Evolutionary conservation across 30 jellyfish, hydroid and myxozoan genomes (phyloP).

Genomic region (Calvadosia cruxmelitensis): DNA sequence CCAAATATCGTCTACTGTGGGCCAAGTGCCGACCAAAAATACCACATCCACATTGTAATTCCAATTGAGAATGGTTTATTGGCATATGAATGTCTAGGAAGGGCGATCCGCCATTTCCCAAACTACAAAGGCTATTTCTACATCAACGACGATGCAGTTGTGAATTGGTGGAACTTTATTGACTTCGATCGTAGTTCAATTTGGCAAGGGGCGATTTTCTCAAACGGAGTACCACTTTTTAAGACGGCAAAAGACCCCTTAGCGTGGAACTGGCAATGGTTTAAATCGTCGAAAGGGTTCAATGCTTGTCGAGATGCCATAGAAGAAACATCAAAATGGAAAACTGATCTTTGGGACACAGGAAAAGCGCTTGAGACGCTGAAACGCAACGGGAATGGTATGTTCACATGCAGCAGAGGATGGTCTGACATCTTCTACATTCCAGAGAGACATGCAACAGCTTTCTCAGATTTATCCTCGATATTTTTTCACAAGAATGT

Average conservation of each 20-base stretch:
- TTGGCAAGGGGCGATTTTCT: constrained; percentile 69
- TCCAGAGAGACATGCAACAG: constrained; percentile 51
- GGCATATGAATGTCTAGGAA: constrained; percentile 53
- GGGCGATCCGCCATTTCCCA: constrained; percentile 47
- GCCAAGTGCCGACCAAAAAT: constrained; percentile 21
- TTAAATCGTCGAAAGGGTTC: constrained; percentile 35
- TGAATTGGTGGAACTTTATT: constrained; percentile 73
- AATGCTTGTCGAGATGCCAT: constrained; percentile 29
- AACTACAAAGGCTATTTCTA: constrained; percentile 56
- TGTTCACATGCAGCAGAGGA: constrained; percentile 57
- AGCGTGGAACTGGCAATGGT: constrained; percentile 49
- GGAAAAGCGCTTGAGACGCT: constrained; percentile 8
- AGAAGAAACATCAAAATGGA: constrained; percentile 7
- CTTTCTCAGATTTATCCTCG: constrained; percentile 40
- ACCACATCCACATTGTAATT: constrained; percentile 25
- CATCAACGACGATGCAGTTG: constrained; percentile 69
- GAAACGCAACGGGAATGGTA: constrained; percentile 42
- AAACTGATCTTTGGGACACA: constrained; percentile 19
- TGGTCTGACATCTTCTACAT: constrained; percentile 80
- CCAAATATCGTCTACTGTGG: constrained; percentile 70
- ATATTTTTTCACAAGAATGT: constrained; percentile 38
- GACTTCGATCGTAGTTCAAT: constrained; percentile 34
- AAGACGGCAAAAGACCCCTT: constrained; percentile 4
- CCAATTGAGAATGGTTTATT: constrained; percentile 31
- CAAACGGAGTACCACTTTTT: constrained; percentile 32